Evolutionary conservation across 2,113 vertebrate species (phyloP).

Genomic region (Telmatochromis sp.): DNA sequence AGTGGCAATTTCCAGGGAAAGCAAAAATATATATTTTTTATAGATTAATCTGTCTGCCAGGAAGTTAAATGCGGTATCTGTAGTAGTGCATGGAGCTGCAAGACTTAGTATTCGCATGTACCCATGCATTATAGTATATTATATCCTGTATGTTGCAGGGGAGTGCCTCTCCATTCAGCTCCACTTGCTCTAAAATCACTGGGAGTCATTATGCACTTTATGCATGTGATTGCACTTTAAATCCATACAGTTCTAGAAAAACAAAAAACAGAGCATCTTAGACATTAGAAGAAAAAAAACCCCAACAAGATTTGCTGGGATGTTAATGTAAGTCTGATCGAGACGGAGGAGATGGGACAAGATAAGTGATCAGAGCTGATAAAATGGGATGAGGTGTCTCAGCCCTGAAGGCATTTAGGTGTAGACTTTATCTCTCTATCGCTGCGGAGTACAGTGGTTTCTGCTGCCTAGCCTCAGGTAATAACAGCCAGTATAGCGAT

Average conservation of each 20-base stretch:
- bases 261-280: slow-evolving; percentile 7
- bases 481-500: background rate
- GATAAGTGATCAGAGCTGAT: slow-evolving; percentile 54
- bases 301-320: background rate
- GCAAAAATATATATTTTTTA: background rate
- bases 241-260: slow-evolving; percentile 19
- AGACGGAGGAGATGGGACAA: background rate
- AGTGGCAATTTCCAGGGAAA: background rate
- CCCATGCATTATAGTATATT: background rate
- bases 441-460: background rate
- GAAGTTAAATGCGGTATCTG: background rate
- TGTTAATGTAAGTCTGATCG: slow-evolving; percentile 21
- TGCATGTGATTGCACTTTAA: slow-evolving; percentile 23
- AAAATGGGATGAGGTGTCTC: slow-evolving; percentile 42
- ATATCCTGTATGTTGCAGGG: background rate
- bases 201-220: background rate
- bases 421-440: slow-evolving; percentile 30
- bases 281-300: background rate
- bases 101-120: background rate
- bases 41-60: background rate
- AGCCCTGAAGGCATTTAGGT: slow-evolving; percentile 30
- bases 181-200: background rate
- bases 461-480: slow-evolving; percentile 29
- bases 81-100: background rate
- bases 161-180: background rate